Conservation (phyloP, 2,888 invertebrate species). For the Tanaodytes sp. region DNA sequence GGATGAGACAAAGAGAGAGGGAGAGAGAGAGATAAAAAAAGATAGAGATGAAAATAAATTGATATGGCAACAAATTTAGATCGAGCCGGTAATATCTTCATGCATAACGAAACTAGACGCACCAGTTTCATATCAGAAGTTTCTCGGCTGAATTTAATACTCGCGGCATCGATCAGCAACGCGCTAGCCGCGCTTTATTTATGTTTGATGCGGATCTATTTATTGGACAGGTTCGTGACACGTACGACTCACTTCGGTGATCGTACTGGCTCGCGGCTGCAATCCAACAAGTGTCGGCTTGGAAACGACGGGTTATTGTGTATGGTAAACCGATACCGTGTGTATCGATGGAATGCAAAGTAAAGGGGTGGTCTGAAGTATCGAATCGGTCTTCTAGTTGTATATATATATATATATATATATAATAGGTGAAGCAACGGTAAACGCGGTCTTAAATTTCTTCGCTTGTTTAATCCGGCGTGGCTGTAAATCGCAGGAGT, state of each 20-base stretch:
- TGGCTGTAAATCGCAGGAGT: background rate
- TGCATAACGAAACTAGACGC: conserved; percentile 44
- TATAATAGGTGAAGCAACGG: too few relatives aligned
- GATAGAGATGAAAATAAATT: too few relatives aligned
- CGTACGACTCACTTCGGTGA: conserved; percentile 39
- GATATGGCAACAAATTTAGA: conserved; percentile 61
- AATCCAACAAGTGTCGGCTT: conserved; percentile 13
- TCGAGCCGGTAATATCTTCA: conserved; percentile 57
- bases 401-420: too few relatives aligned
- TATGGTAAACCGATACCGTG: too few relatives aligned
- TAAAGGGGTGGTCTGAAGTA: too few relatives aligned
- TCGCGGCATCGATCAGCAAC: conserved; percentile 57
- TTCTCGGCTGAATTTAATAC: conserved; percentile 55
- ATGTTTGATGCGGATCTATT: conserved; percentile 39
- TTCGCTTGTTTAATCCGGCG: background rate
- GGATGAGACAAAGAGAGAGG: too few relatives aligned
- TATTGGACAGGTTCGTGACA: conserved; percentile 42
- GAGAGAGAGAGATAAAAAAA: too few relatives aligned
- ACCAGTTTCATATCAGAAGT: conserved; percentile 45
- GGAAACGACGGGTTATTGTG: too few relatives aligned
- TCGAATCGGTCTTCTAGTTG: too few relatives aligned
- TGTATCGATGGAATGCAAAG: too few relatives aligned
- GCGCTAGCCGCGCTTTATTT: conserved; percentile 49
- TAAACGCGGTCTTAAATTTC: background rate
- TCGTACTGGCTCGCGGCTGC: conserved; percentile 18